Percentiles rank a stretch among this genome's conserved stretches.
phyloP scores from a whole-genome alignment of 2,888 invertebrate species.

The Anorthoa munda region DNA sequence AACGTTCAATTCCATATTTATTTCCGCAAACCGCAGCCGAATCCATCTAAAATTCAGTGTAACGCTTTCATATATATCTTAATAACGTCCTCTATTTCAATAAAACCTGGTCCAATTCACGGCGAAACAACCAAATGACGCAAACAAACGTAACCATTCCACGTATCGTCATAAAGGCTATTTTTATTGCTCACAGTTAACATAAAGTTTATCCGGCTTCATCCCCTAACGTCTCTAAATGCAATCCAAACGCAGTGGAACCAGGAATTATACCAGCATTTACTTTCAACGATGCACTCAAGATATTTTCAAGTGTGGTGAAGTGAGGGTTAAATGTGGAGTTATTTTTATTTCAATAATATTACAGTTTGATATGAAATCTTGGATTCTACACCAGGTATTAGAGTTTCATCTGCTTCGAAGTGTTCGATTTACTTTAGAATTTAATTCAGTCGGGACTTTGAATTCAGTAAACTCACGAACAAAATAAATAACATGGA shows the following conservation, averaged over 20 bases:
- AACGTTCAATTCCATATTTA: slow-evolving; percentile 49
- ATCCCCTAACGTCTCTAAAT: slow-evolving; percentile 88
- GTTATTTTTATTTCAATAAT: slow-evolving; percentile 83
- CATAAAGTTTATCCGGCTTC: slow-evolving; percentile 89
- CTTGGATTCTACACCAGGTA: slow-evolving; percentile 41
- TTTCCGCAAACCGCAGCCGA: slow-evolving; percentile 32
- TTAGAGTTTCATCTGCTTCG: slow-evolving; percentile 21
- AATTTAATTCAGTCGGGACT: not conserved
- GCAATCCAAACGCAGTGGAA: slow-evolving; percentile 89
- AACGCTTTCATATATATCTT: slow-evolving; percentile 59
- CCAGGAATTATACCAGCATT: slow-evolving; percentile 87
- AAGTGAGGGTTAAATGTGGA: slow-evolving; percentile 81
- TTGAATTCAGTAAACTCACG: not conserved
- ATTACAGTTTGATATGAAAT: slow-evolving; percentile 58
- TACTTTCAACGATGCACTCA: slow-evolving; percentile 90
- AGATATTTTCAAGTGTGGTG: slow-evolving; percentile 84
- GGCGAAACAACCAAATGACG: slow-evolving; percentile 77
- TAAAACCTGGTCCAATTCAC: slow-evolving; percentile 74
- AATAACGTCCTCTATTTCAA: slow-evolving; percentile 65
- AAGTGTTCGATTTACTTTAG: slow-evolving; percentile 10
- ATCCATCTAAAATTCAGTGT: slow-evolving; percentile 56
- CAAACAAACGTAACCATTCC: slow-evolving; percentile 87
- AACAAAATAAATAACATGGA: slow-evolving; percentile 6
- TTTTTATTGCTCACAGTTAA: slow-evolving; percentile 89
- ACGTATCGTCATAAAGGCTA: slow-evolving; percentile 90